These are phyloP conservation scores for Hyles euphorbiae DNA, from an alignment of 1,140 invertebrate genomes.

Conservation along the genomic window DNA sequence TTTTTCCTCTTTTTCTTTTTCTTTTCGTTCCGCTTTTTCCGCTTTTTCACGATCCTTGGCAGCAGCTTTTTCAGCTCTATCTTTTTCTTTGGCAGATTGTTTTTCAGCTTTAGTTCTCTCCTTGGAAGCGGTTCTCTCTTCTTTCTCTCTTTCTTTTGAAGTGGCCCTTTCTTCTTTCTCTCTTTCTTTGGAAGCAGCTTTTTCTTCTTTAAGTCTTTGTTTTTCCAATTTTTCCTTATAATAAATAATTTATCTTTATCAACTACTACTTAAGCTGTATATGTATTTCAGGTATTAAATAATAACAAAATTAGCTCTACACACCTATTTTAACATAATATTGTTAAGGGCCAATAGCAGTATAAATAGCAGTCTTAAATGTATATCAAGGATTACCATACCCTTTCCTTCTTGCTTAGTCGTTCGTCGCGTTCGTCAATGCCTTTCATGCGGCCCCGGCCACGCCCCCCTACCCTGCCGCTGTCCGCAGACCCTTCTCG, in stretches of 20 bases:
- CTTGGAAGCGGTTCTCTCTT: conserved; percentile 6
- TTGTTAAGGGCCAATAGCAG: too few species aligned
- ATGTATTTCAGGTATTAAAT: neutral
- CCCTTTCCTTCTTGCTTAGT: conserved; percentile 8
- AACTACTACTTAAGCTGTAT: neutral
- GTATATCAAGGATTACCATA: too few species aligned
- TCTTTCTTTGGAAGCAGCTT: conserved; percentile 16
- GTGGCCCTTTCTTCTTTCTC: neutral
- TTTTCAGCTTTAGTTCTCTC: conserved; percentile 4
- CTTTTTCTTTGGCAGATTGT: conserved; percentile 8
- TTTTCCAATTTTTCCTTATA: too few species aligned
- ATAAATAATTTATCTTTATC: too few species aligned
- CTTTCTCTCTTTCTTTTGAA: neutral
- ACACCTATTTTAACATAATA: too few species aligned
- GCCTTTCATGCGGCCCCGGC: neutral
- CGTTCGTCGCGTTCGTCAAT: conserved; percentile 6
- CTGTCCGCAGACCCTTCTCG: conserved; percentile 4
- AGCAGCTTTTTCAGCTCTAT: neutral
- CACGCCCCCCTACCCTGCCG: conserved; percentile 3
- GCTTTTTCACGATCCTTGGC: conserved; percentile 8
- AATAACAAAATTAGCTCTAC: too few species aligned
- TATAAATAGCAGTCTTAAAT: too few species aligned
- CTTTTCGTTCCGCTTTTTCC: conserved; percentile 7
- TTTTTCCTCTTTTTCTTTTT: conserved; percentile 8
- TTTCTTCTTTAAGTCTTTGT: conserved; percentile 4